Conservation (phyloP, 2,888 invertebrate species). For the Pristionchus mayeri region DNA sequence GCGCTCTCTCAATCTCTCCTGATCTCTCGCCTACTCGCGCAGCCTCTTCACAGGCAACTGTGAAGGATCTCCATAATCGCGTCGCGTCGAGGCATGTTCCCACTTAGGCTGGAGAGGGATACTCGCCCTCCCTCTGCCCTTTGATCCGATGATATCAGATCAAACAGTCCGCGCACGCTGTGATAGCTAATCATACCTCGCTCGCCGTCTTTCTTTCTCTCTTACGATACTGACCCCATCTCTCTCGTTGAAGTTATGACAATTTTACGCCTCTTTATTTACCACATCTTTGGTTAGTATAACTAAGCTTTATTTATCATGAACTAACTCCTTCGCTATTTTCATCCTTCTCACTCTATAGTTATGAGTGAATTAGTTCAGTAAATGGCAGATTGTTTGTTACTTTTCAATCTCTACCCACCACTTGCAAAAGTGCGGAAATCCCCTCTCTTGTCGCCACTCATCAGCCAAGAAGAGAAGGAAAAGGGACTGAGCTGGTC, state of each 20-base stretch:
- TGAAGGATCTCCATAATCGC: conserved; percentile 15
- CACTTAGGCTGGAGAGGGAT: neutral
- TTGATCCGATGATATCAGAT: neutral
- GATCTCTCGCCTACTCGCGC: neutral
- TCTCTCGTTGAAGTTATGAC: neutral
- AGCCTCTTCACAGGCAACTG: neutral
- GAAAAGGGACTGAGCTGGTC: neutral
- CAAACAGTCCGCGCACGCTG: neutral
- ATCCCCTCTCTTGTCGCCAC: conserved; percentile 30
- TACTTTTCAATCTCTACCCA: no score
- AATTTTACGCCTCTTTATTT: no score
- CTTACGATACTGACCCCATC: neutral
- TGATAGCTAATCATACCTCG: conserved; percentile 21
- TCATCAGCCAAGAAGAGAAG: neutral
- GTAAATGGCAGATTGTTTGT: no score
- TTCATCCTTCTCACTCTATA: no score
- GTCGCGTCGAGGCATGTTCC: no score
- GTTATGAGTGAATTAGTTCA: no score
- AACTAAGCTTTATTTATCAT: no score
- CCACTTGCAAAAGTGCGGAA: neutral
- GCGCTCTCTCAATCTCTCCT: neutral
- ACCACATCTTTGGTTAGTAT: no score
- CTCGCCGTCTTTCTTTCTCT: neutral
- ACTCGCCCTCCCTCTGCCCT: neutral
- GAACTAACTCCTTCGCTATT: no score